A percentile compares a stretch with the other conserved stretches of the same genome.
Conservation (phyloP, 2,113 vertebrate species). For the Corvus moneduloides region DNA sequence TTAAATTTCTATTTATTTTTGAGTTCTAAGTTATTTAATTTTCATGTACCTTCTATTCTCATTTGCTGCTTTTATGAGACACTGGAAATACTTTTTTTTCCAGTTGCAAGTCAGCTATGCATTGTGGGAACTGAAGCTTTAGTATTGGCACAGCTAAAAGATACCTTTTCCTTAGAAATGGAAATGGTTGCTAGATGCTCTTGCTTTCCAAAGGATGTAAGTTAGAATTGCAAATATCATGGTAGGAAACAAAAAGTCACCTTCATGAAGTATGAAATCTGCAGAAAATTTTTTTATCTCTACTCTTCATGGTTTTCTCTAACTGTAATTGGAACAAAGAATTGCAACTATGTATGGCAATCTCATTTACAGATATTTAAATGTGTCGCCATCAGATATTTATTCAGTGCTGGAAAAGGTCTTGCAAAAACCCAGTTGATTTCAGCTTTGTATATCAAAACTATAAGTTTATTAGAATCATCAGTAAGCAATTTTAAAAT, state of each 20-base stretch:
- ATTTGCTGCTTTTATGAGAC: neutral
- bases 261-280: neutral
- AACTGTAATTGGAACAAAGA: neutral
- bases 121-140: neutral
- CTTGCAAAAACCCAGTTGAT: neutral
- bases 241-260: neutral
- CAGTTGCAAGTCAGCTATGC: neutral
- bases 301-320: neutral
- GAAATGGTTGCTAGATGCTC: neutral
- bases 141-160: neutral
- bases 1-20: neutral
- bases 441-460: neutral
- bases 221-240: neutral
- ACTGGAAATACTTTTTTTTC: neutral
- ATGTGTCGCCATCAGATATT: neutral
- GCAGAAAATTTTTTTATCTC: neutral
- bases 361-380: neutral
- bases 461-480: neutral
- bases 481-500: neutral
- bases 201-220: neutral
- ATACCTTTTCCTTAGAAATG: neutral
- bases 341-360: neutral
- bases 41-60: neutral
- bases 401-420: neutral
- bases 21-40: neutral